These are phyloP conservation scores for Antedon mediterranea DNA, from an alignment of 53 echinoderm and acorn worm species.

Conservation along the genomic window DNA sequence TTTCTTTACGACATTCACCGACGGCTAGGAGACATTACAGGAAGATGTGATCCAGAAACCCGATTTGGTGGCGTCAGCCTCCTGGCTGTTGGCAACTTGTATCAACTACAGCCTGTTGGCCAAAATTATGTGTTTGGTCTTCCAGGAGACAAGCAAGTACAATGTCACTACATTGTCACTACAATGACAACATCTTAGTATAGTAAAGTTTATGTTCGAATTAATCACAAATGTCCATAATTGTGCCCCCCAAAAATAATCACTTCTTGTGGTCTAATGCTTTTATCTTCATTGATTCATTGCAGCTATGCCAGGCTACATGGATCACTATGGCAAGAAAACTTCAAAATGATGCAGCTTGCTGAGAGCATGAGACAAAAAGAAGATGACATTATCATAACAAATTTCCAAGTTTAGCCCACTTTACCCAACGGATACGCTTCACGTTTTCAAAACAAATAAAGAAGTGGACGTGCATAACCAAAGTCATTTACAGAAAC, in stretches of 20 bases:
- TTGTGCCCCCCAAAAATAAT: too few relatives aligned
- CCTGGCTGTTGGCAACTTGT: slow-evolving; percentile 37
- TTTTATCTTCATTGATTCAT: too few relatives aligned
- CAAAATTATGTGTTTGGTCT: slow-evolving; percentile 24
- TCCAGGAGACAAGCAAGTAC: not conserved
- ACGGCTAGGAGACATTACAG: slow-evolving; percentile 31
- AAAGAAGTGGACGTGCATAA: slow-evolving; percentile 20
- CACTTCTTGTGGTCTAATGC: too few relatives aligned
- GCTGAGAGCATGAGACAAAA: slow-evolving; percentile 47
- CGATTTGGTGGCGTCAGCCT: slow-evolving; percentile 50
- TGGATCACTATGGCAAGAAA: slow-evolving; percentile 30
- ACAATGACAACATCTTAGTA: too few relatives aligned
- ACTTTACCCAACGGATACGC: not conserved
- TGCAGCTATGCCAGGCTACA: slow-evolving; percentile 20
- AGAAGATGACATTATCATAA: slow-evolving; percentile 17
- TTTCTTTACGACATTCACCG: slow-evolving; percentile 26
- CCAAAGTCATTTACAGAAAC: not conserved
- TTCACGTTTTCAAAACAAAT: slow-evolving; percentile 30
- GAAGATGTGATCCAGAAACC: slow-evolving; percentile 1
- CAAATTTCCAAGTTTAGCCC: not conserved
- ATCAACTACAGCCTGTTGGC: slow-evolving; percentile 36
- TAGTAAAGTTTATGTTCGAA: too few relatives aligned
- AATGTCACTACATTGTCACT: too few relatives aligned
- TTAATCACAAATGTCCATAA: too few relatives aligned
- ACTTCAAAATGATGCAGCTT: slow-evolving; percentile 25